phyloP scores from a whole-genome alignment of 2,113 vertebrate genomes.

The Parotia lawesii region DNA sequence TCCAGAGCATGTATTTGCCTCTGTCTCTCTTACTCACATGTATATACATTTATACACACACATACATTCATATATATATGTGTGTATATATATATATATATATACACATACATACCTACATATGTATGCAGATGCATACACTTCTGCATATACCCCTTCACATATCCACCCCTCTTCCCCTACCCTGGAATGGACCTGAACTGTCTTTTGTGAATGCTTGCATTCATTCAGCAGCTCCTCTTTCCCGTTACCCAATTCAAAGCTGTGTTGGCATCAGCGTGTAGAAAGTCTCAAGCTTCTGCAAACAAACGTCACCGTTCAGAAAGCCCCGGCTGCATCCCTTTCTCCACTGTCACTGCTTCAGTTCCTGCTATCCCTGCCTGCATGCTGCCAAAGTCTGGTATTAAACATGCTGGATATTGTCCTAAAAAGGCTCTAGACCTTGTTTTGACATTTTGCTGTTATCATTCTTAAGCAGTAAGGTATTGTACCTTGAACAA shows the following conservation, averaged over 20 bases:
- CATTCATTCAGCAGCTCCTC: not conserved
- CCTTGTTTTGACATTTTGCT: not conserved
- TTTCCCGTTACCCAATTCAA: not conserved
- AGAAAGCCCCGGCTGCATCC: not conserved
- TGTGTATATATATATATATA: fast-evolving
- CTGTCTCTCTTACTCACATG: not conserved
- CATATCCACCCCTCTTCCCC: not conserved
- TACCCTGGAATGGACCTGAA: fast-evolving
- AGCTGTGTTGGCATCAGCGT: fast-evolving
- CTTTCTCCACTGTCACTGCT: not conserved
- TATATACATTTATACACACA: fast-evolving
- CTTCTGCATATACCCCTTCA: not conserved
- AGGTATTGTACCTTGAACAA: conserved; percentile 9
- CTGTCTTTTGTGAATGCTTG: not conserved
- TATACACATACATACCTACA: fast-evolving
- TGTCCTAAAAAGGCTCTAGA: not conserved
- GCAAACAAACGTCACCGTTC: not conserved
- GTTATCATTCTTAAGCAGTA: not conserved
- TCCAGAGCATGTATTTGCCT: fast-evolving
- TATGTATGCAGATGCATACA: fast-evolving
- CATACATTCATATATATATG: no score
- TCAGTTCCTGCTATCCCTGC: not conserved
- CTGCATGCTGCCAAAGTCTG: not conserved
- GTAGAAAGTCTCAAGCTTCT: not conserved
- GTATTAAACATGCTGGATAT: not conserved